phyloP scores from a whole-genome alignment of 2,113 vertebrate genomes.

The Rhinolophus ferrumequinum region DNA sequence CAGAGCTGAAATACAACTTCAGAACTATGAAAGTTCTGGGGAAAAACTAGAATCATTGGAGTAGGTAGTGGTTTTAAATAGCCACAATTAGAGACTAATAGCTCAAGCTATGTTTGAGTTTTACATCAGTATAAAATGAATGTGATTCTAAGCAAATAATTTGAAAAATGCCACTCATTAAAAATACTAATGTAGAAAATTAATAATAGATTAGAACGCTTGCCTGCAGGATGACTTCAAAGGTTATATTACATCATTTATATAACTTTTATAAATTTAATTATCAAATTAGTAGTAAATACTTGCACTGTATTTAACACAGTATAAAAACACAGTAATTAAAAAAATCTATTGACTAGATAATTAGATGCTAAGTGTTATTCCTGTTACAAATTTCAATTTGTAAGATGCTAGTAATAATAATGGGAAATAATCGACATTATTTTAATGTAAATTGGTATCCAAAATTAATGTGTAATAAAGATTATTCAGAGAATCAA shows the following conservation, averaged over 20 bases:
- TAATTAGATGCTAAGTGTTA: constrained; percentile 37
- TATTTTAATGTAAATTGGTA: not conserved
- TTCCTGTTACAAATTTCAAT: not conserved
- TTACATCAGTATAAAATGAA: not conserved
- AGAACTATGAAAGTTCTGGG: not conserved
- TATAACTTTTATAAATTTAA: not conserved
- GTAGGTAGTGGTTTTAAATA: constrained; percentile 2
- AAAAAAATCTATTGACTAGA: not conserved
- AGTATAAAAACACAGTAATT: not conserved
- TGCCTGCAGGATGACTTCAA: constrained; percentile 20
- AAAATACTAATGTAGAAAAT: not conserved
- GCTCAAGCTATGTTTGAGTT: not conserved
- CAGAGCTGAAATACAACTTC: not conserved
- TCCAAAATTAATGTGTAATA: constrained; percentile 38
- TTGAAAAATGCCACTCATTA: constrained; percentile 7
- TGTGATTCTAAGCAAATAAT: not conserved
- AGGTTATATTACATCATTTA: not conserved
- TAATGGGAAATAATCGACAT: not conserved
- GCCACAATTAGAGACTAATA: not conserved
- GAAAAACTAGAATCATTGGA: not conserved
- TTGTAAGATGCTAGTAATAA: not conserved
- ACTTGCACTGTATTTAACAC: not conserved
- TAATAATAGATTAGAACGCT: not conserved
- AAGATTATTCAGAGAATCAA: not conserved
- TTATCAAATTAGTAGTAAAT: not conserved